A percentile compares a stretch with the other conserved stretches of the same genome.
Conservation (phyloP, 1,140 invertebrate genomes). For the Grapholita molesta region DNA sequence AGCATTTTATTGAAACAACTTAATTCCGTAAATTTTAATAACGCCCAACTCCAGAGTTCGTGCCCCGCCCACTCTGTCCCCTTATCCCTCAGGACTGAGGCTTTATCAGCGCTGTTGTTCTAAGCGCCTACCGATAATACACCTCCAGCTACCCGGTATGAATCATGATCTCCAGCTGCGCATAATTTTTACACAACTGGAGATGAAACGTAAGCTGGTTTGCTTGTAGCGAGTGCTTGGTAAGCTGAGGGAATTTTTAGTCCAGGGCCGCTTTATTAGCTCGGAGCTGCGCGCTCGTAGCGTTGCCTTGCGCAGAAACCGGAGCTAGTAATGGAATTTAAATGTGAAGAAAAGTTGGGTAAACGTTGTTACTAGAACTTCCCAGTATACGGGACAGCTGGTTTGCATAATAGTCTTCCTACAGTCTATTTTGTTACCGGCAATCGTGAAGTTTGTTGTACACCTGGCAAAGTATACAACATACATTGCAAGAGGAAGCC, state of each 20-base stretch:
- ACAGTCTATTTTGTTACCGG: neutral
- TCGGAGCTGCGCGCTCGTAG: conserved; percentile 41
- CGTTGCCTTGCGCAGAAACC: neutral
- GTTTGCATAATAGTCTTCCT: neutral
- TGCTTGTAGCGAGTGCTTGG: neutral
- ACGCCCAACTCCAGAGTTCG: conserved; percentile 1
- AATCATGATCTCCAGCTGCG: neutral
- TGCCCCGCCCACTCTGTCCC: conserved; percentile 22
- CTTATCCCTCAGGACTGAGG: conserved; percentile 36
- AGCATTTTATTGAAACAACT: neutral
- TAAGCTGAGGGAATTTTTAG: neutral
- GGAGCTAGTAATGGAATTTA: conserved; percentile 7
- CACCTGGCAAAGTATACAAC: no score
- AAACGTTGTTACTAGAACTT: neutral
- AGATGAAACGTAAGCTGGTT: neutral
- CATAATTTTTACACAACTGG: neutral
- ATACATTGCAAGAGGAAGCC: neutral
- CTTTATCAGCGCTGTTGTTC: conserved; percentile 35
- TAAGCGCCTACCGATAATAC: neutral
- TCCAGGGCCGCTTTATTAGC: conserved; percentile 36
- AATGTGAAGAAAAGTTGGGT: neutral
- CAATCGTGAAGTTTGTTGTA: neutral
- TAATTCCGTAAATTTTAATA: conserved; percentile 15
- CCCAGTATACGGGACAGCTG: neutral
- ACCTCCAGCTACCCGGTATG: neutral